These are phyloP conservation scores for Microplitis demolitor DNA, from an alignment of 1,140 invertebrate species.

Conservation along the genomic window DNA sequence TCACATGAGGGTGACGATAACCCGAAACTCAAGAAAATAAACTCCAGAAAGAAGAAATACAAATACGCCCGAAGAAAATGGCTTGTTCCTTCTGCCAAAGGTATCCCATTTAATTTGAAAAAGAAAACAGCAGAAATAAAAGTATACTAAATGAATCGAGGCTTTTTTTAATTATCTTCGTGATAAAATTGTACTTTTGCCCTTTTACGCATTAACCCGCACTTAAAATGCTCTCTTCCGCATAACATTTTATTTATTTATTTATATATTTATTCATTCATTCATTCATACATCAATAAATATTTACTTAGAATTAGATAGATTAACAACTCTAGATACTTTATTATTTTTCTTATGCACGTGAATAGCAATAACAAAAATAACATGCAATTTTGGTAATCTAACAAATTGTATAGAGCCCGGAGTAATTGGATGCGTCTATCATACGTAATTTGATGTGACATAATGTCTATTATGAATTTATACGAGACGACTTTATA, in stretches of 20 bases:
- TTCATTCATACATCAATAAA: no score
- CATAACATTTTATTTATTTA: not conserved
- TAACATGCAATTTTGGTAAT: not conserved
- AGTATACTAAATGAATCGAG: no score
- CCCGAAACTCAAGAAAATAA: slow-evolving; percentile 33
- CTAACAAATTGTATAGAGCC: slow-evolving; percentile 4
- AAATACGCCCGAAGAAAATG: slow-evolving; percentile 39
- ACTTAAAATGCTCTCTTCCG: no score
- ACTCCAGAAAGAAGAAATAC: slow-evolving; percentile 40
- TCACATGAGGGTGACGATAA: slow-evolving; percentile 34
- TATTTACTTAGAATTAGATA: no score
- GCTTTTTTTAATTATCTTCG: no score
- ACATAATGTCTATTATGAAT: not conserved
- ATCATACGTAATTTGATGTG: not conserved
- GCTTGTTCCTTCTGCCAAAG: slow-evolving; percentile 40
- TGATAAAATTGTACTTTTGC: no score
- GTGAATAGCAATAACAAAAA: not conserved
- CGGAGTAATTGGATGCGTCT: not conserved
- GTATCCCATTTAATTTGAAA: slow-evolving; percentile 34
- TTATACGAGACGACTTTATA: not conserved
- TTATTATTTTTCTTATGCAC: not conserved
- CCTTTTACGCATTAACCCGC: no score
- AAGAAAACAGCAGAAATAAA: not conserved
- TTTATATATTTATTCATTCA: no score
- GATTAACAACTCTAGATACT: not conserved